Base-by-base conservation (phyloP, 2,797 vertebrate genomes). In the Alcedo atthis region DNA sequence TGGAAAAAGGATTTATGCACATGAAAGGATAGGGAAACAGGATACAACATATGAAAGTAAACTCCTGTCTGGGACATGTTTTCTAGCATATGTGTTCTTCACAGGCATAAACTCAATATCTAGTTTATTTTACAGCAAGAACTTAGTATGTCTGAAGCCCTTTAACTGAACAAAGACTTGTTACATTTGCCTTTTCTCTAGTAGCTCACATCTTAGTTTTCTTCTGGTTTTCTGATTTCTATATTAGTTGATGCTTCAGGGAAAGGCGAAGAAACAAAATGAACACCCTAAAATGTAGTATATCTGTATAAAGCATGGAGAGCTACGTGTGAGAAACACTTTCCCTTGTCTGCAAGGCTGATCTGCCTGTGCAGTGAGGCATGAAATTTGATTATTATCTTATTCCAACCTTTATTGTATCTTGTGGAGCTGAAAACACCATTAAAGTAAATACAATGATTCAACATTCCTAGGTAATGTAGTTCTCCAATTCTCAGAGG, bases 391-490 rank as follows among this genome's bases (percentile, higher is more conserved):
- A 87, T 94, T 94, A 92, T 95, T 64, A 70, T 95, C 69, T 73
- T 95, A 75, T 89, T 73, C 45, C 26, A 90, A 28, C 61, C 21
- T 71, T 91, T 90, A 75, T 74, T 63, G 64, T 79, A 94, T 64
- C 80, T 90, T 90, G 79, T 57, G 70, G 58, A 82, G 58, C 66
- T 96, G 87, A 91, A 95, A 90, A 64, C 33, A 51, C 92, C 85
- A 89, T 68, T 91, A 84, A 78, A 88, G 32, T 68, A 93, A 93
- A 95, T 83, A 85, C 91, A 96, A 96, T 49, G 19, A 89, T 91
- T 90, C 90, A 80, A 37, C 37, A 93, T 96, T 90, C 58, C 64
- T 40, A 66, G 54, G 75, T 51, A 80, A 71, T 17, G 1, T 4
- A 66, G 35, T 30, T 20, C 7, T 67, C 21, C 71, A 92, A 93